Evolutionary conservation across 2,113 vertebrate genomes (phyloP), one percentile per base, ranked within the genome.

Genomic region (Carlito syrichta): DNA sequence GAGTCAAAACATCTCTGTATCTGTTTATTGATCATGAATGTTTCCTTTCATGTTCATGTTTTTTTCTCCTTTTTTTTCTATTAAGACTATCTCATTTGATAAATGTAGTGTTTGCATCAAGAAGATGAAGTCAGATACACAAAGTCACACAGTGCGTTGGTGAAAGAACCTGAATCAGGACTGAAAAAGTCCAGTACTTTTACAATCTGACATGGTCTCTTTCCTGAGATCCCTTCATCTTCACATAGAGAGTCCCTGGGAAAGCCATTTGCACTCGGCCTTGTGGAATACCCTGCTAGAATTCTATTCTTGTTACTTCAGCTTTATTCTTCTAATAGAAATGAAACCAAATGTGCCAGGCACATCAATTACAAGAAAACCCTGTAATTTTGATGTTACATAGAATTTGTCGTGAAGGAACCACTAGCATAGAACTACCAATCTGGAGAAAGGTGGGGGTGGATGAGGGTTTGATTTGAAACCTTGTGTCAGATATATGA

Each of bases 401-500:
- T 56, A 84, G 91, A 94, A 81, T 94, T 95, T 96, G 25, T 63
- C 6, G 6, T 74, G 71, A 97, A 69, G 7, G 13, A 86, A 16
- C 69, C 68, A 77, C 77, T 60, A 11, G 60, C 89, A 52, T 20
- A 63, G 91, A 54, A 85, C 63, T 96, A 14, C 25, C 17, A 16
- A 45, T 74, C 50, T 48, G 43, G 85, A 60, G 82, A 95, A 58
- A 88, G 62, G n/a, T n/a, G 30, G 0, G 1, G 81, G 45, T 52
- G 45, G 54, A 38, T 88, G 69, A 35, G 92, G 93, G 95, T 96
- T 89, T 93, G 56, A 96, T 90, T 89, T 96, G 94, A 85, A 96
- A 89, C 87, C 78, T 84, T 69, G 32, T 20, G 60, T 66, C 92
- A 98, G 97, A 97, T 78, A 74, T 85, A 97, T 95, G 89, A 76